phyloP scores from a whole-genome alignment of 1,140 invertebrate species.

The Bicyclus anynana region DNA sequence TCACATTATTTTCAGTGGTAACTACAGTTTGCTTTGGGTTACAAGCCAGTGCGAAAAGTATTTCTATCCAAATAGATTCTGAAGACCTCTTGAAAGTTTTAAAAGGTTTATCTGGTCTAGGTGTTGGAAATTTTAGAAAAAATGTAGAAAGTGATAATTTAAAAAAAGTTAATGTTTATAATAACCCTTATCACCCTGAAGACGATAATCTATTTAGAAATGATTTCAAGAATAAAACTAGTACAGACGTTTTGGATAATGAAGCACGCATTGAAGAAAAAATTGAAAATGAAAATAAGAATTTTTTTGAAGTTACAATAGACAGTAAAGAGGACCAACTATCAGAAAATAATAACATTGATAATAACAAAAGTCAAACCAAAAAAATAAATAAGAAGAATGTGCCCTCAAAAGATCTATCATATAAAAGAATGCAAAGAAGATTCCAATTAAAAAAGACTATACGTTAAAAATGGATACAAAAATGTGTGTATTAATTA shows the following conservation, averaged over 20 bases:
- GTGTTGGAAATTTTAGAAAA: neutral
- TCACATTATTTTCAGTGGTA: neutral
- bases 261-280: neutral
- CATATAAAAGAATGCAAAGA: neutral
- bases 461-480: neutral
- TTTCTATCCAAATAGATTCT: conserved; percentile 2
- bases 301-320: neutral
- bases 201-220: neutral
- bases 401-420: neutral
- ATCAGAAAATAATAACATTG: neutral
- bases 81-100: neutral
- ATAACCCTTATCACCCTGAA: conserved; percentile 3
- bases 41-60: neutral
- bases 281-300: neutral
- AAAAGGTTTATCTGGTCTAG: neutral
- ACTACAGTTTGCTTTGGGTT: neutral
- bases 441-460: neutral
- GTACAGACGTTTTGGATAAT: neutral
- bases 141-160: no score
- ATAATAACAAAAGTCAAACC: neutral
- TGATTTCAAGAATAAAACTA: neutral
- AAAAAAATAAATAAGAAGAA: neutral
- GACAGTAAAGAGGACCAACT: neutral
- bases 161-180: no score
- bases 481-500: no score